Conservation (phyloP, 2,888 invertebrate genomes). For the Xestia ashworthii region DNA sequence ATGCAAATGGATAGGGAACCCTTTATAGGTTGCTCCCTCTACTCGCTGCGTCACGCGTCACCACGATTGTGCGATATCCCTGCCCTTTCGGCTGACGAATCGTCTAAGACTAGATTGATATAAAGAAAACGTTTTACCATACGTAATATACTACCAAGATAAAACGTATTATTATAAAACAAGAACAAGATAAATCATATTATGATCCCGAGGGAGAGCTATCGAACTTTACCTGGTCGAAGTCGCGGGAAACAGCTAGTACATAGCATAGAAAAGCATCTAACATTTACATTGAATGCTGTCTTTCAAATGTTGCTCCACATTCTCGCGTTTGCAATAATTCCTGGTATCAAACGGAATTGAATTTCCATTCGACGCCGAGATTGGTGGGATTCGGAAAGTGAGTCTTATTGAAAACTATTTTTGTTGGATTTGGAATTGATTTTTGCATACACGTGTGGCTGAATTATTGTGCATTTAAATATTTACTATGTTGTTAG, state of each 20-base stretch:
- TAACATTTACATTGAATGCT: conserved; percentile 9
- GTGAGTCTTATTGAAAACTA: conserved; percentile 41
- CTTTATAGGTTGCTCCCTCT: no score
- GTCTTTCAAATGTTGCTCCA: background rate
- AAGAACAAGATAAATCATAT: no score
- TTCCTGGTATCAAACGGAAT: conserved; percentile 30
- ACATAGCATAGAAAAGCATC: background rate
- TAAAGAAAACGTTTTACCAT: no score
- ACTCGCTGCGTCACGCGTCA: no score
- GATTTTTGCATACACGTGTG: conserved; percentile 7
- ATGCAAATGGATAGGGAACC: no score
- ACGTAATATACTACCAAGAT: no score
- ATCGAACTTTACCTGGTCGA: no score
- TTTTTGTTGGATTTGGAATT: conserved; percentile 24
- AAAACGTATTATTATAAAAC: no score
- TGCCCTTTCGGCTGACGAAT: no score
- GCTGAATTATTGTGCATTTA: background rate
- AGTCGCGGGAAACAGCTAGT: background rate
- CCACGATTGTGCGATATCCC: no score
- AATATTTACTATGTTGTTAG: background rate
- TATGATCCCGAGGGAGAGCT: no score
- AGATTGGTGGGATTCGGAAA: conserved; percentile 20
- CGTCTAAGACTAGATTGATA: no score
- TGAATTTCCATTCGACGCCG: conserved; percentile 41
- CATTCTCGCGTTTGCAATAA: conserved; percentile 16